Evolutionary conservation across 2,113 vertebrate species (phyloP).

Genomic region (Apus apus): DNA sequence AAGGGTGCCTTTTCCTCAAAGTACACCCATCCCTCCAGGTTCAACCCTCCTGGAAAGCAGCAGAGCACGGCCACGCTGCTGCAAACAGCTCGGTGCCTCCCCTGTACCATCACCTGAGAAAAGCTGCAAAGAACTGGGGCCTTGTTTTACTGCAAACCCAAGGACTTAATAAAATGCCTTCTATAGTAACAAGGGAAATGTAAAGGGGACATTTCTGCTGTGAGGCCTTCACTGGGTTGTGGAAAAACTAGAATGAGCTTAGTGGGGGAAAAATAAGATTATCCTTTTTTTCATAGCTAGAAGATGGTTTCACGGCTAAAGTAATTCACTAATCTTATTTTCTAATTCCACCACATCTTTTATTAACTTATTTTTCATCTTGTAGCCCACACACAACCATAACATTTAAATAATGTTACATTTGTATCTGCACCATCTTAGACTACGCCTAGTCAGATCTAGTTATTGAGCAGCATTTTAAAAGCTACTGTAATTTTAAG

Average conservation of each 20-base stretch:
- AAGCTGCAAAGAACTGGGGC: background rate
- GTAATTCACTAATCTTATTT: constrained; percentile 67
- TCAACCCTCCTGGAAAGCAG: constrained; percentile 23
- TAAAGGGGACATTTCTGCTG: constrained; percentile 5
- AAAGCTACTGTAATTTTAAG: constrained; percentile 50
- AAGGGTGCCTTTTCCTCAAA: background rate
- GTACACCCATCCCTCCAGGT: background rate
- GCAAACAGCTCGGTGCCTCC: background rate
- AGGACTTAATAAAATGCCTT: constrained; percentile 30
- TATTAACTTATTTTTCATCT: constrained; percentile 70
- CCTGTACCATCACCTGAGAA: background rate
- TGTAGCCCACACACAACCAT: constrained; percentile 8
- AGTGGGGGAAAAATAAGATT: constrained; percentile 48
- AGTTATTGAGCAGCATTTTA: constrained; percentile 59
- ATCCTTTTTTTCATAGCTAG: constrained; percentile 28
- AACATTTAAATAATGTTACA: constrained; percentile 39
- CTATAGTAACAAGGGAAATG: background rate
- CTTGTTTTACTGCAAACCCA: background rate
- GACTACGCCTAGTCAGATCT: background rate
- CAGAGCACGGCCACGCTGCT: background rate
- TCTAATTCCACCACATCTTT: constrained; percentile 42
- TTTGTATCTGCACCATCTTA: constrained; percentile 18
- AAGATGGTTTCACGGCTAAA: constrained; percentile 40
- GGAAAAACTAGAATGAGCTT: constrained; percentile 15
- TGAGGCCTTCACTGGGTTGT: background rate